Conservation (phyloP, 2,797 vertebrate genomes). For the Meda fulgida region DNA sequence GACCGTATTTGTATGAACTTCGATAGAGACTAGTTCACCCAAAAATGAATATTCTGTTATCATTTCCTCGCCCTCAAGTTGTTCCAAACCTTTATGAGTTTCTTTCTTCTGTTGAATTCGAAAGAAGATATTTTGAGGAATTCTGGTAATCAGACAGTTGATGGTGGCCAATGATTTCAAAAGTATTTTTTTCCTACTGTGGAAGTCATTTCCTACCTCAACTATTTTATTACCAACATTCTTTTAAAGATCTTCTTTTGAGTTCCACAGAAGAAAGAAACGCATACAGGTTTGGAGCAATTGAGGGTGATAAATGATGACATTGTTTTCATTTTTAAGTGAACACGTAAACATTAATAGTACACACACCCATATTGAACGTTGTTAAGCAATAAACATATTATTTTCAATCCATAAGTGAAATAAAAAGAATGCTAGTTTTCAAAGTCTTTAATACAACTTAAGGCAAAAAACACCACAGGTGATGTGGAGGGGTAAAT, state of each 20-base stretch:
- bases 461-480: conserved; percentile 16
- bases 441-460: conserved; percentile 11
- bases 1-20: background rate
- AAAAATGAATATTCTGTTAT: background rate
- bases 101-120: background rate
- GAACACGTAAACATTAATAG: too few species aligned
- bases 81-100: background rate
- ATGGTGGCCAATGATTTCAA: too few species aligned
- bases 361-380: background rate
- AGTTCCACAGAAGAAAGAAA: too few species aligned
- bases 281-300: too few species aligned
- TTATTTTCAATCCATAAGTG: conserved; percentile 12
- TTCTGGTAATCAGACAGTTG: too few species aligned
- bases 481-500: background rate
- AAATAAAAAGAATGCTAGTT: background rate
- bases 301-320: too few species aligned
- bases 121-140: background rate
- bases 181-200: too few species aligned
- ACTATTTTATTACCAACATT: too few species aligned
- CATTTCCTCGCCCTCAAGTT: background rate
- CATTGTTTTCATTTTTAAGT: too few species aligned
- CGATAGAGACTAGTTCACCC: background rate
- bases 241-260: too few species aligned
- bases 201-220: too few species aligned
- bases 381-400: background rate